phyloP scores from a whole-genome alignment of 2,797 vertebrate species.

The Tapera naevia region DNA sequence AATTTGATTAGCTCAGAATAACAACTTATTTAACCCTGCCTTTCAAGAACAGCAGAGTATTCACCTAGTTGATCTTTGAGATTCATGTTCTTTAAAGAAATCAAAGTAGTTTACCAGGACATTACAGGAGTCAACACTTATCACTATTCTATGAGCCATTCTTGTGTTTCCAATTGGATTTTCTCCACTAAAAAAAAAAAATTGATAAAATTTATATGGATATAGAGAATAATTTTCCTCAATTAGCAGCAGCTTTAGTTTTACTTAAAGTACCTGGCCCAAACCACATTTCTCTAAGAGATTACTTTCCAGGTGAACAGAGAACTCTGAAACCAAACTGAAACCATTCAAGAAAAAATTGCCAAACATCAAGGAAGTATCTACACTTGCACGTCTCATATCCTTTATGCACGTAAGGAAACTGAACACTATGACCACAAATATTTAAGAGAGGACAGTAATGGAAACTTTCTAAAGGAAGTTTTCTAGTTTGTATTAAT shows the following conservation, averaged over 20 bases:
- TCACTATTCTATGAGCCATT: neutral
- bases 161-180: neutral
- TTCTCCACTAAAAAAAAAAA: neutral
- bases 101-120: neutral
- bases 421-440: neutral
- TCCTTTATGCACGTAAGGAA: neutral
- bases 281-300: conserved; percentile 63
- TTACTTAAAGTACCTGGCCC: conserved; percentile 54
- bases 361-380: neutral
- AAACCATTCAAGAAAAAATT: neutral
- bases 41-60: neutral
- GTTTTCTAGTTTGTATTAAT: neutral
- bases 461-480: neutral
- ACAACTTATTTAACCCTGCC: neutral
- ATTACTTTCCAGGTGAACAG: neutral
- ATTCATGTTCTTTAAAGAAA: neutral
- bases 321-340: neutral
- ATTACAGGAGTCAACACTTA: neutral
- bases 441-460: neutral
- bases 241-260: conserved; percentile 50
- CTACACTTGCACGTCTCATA: neutral
- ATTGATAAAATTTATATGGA: neutral
- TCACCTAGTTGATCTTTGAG: neutral
- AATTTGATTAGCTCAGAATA: neutral
- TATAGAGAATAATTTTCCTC: neutral